Evolutionary conservation across 2,888 invertebrate species (phyloP), one percentile per base, ranked within the genome.

Genomic region (Leptinotarsa juncta): DNA sequence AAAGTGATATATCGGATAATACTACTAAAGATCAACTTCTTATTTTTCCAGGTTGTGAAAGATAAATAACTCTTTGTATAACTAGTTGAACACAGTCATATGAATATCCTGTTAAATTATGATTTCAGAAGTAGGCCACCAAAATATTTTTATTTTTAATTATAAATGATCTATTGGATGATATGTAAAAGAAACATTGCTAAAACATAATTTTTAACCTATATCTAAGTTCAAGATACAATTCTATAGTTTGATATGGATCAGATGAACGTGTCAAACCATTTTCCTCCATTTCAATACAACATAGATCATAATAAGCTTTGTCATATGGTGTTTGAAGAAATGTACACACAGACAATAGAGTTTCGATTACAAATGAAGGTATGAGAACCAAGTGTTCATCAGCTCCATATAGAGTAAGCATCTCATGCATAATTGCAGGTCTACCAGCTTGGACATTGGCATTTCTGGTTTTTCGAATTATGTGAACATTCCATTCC

Each of bases 401-500:
- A 10, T 57, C n/a, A 12, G 42, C 55, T n/a, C 49, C 53, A 53
- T 74, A 74, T 26, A 74, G 15, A 42, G 67, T 62, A 7, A 67
- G 70, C 67, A 74, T 70, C 26, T 71, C 67, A 42, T 50, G 71
- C 74, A 74, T 74, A 51, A 74, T 71, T 15, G 15, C 14, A n/a
- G 74, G 74, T 51, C 74, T 71, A 49, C 71, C 74, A 32, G 67
- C 26, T 18, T 71, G 71, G 20, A 67, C 23, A 12, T 67, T 67
- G 26, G 10, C 49, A 62, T 74, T 74, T 71, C 26, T 67, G 18
- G 49, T 42, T 67, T 15, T 20, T 57, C 67, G n/a, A 42, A 71
- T 74, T 73, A 26, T 70, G 50, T 74, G 62, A 57, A 74, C 65
- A 62, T 72, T 67, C 73, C 73, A 73, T 51, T 69, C 65, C 65